Evolutionary conservation across 2,888 invertebrate species (phyloP).

Genomic region (Neuroscelio doddi): DNA sequence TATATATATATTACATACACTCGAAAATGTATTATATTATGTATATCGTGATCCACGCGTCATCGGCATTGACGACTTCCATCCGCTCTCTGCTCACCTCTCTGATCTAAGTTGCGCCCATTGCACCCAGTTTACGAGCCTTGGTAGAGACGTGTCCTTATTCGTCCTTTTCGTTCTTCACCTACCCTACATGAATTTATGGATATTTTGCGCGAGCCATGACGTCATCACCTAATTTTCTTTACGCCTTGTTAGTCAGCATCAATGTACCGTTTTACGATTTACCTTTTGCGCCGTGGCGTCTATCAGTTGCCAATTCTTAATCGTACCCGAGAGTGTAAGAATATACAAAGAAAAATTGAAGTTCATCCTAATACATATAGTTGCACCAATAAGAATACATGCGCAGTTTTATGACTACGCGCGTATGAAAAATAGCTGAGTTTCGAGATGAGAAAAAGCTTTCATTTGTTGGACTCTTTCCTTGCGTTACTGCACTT

Average conservation of each 20-base stretch:
- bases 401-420: too few relatives aligned
- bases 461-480: too few relatives aligned
- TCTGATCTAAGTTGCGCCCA: slow-evolving; percentile 51
- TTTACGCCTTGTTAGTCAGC: slow-evolving; percentile 63
- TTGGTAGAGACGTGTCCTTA: slow-evolving; percentile 52
- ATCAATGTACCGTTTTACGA: slow-evolving; percentile 64
- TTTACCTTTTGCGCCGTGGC: slow-evolving; percentile 35
- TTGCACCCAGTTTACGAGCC: slow-evolving; percentile 63
- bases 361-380: too few relatives aligned
- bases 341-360: too few relatives aligned
- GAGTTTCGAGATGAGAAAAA: too few relatives aligned
- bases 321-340: slow-evolving; percentile 44
- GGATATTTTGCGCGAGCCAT: slow-evolving; percentile 43
- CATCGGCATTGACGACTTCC: slow-evolving; percentile 71
- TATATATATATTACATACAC: slow-evolving; percentile 7
- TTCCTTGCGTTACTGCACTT: too few relatives aligned
- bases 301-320: slow-evolving; percentile 56
- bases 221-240: slow-evolving; percentile 66
- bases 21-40: slow-evolving; percentile 19
- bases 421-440: too few relatives aligned
- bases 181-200: slow-evolving; percentile 30
- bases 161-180: slow-evolving; percentile 40
- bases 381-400: too few relatives aligned
- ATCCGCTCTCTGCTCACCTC: slow-evolving; percentile 62
- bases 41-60: slow-evolving; percentile 70